Evolutionary conservation across 2,113 vertebrate species (phyloP), one percentile per base, ranked within the genome.

Genomic region (Corythornis madagascariensis): DNA sequence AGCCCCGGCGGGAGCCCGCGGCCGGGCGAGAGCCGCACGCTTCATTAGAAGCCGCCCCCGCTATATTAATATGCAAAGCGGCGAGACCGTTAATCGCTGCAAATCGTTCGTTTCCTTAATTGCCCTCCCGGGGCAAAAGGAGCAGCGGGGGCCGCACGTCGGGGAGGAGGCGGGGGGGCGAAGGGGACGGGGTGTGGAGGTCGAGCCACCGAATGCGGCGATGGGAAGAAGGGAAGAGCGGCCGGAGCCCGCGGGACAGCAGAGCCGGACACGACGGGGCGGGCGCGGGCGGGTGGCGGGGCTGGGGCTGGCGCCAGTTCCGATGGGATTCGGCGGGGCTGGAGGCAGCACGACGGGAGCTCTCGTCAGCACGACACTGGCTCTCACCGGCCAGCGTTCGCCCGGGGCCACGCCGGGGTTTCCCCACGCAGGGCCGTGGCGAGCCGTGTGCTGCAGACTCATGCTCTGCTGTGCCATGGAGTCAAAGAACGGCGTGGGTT

Each of bases 61-160:
- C 97, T 97, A 95, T 96, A 98, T 98, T 98, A 98, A 98, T 97
- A 98, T 98, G 98, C 98, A 98, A 98, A 98, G 97, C 97, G 97
- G 97, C 97, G 96, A 98, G 97, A 96, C 97, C 95, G 97, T 97
- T 98, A 98, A 98, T 98, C 97, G 98, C 97, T 95, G 98, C 97
- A 98, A 98, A 98, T 98, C 97, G 97, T 98, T 98, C 98, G 96
- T 98, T 98, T 98, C 97, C 98, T 98, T 98, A 98, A 98, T 98
- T 98, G 98, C 98, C 97, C 98, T 99, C 98, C 98, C 96, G 98
- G 98, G 98, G 98, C 97, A 98, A 98, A 98, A 98, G 98, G 6
- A 50, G 29, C 29, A 18, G 43, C 33, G 33, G 71, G 69, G 61
- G 11, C 11, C 14, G 7, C 17, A 26, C 21, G n/a, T 17, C 17